phyloP scores from a whole-genome alignment of 2,113 vertebrate species.

The Telmatochromis bifrenatus region DNA sequence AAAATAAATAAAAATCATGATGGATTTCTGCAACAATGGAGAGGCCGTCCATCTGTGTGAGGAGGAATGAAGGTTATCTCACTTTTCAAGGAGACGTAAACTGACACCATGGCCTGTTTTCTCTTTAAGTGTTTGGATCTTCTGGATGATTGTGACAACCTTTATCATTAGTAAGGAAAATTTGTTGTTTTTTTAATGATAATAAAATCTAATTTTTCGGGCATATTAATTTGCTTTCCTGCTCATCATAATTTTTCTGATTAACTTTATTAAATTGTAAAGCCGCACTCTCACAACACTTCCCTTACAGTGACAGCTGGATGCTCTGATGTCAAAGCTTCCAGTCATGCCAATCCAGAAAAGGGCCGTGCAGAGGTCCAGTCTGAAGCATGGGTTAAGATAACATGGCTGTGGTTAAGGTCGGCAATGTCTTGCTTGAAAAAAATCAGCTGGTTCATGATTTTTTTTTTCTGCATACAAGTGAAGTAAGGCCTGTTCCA shows the following conservation, averaged over 20 bases:
- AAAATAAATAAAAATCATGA: background rate
- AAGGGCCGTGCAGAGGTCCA: background rate
- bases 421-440: background rate
- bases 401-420: background rate
- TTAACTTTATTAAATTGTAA: background rate
- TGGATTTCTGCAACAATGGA: background rate
- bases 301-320: background rate
- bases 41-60: background rate
- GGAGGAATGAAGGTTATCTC: background rate
- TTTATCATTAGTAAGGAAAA: accelerated
- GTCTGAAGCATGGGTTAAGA: background rate
- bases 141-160: background rate
- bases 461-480: background rate
- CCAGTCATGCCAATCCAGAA: background rate
- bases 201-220: background rate
- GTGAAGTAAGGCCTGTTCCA: background rate
- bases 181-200: accelerated
- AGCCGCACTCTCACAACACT: background rate
- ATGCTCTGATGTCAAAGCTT: background rate
- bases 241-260: background rate
- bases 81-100: background rate
- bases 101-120: background rate
- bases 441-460: accelerated
- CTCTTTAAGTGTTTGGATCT: background rate
- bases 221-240: background rate